phyloP scores from a whole-genome alignment of 1,140 invertebrate genomes.

The Magallana angulata region DNA sequence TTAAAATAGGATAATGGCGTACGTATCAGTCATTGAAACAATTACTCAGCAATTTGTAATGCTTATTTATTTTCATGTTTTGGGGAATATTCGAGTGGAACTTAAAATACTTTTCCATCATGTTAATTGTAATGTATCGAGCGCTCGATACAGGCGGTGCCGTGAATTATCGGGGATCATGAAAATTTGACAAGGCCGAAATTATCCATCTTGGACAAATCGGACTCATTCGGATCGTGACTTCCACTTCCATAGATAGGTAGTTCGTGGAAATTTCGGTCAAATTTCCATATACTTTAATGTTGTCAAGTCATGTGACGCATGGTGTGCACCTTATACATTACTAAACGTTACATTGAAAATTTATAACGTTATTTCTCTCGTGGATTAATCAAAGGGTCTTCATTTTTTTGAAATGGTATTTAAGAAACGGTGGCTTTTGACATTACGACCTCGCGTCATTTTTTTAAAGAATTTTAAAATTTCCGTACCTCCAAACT shows the following conservation, averaged over 20 bases:
- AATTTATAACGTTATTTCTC: too few species aligned
- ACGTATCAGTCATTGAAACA: background rate
- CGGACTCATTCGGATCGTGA: slow-evolving; percentile 19
- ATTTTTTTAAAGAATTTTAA: too few species aligned
- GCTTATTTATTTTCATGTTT: background rate
- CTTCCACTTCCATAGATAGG: background rate
- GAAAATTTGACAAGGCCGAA: background rate
- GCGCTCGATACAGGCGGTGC: background rate
- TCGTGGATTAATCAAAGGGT: too few species aligned
- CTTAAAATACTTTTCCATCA: slow-evolving; percentile 10
- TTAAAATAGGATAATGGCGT: too few species aligned
- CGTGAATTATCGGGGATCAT: background rate
- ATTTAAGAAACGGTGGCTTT: too few species aligned
- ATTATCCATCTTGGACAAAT: background rate
- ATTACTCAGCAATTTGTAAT: slow-evolving; percentile 14
- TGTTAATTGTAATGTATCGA: background rate
- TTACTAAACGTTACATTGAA: background rate
- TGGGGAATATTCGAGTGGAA: background rate
- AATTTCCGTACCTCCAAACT: too few species aligned
- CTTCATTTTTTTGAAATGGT: too few species aligned
- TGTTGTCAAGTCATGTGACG: background rate
- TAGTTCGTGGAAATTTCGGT: background rate
- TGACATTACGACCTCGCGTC: too few species aligned
- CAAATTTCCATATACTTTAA: background rate
- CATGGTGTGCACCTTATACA: background rate